A percentile compares a stretch with the other conserved stretches of the same genome.
These are phyloP conservation scores for Scaptomyza reducta DNA, from an alignment of 2,888 invertebrate genomes.

Conservation along the genomic window DNA sequence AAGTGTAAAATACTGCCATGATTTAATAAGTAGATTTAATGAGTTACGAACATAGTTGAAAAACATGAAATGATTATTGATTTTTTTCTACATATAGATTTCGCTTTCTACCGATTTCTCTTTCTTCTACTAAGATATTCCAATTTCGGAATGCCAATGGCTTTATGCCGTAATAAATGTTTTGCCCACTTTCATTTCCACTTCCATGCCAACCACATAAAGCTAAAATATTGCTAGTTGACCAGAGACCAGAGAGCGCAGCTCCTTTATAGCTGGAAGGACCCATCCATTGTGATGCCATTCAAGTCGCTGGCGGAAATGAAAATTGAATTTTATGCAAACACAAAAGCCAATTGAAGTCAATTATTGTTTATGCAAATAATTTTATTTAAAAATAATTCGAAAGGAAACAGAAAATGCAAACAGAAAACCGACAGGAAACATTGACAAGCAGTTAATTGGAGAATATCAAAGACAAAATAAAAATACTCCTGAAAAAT, in stretches of 20 bases:
- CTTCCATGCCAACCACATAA: no score
- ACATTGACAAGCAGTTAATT: neutral
- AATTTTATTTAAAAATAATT: constrained; percentile 78
- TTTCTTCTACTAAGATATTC: no score
- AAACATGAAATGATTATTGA: neutral
- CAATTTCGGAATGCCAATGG: no score
- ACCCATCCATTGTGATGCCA: constrained; percentile 46
- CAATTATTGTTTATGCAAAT: constrained; percentile 78
- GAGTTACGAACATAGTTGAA: neutral
- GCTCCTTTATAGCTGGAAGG: constrained; percentile 12
- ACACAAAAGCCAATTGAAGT: constrained; percentile 79
- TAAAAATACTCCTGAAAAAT: constrained; percentile 9
- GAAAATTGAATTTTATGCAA: constrained; percentile 77
- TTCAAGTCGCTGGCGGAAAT: constrained; percentile 62
- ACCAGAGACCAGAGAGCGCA: constrained; percentile 25
- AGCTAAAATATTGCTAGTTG: constrained; percentile 18
- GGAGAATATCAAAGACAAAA: constrained; percentile 5
- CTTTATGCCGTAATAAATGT: no score
- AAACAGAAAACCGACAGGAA: neutral
- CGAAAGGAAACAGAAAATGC: constrained; percentile 17
- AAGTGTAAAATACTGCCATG: constrained; percentile 41
- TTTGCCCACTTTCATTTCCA: no score
- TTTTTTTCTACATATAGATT: neutral
- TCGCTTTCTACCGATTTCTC: no score
- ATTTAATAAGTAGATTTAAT: constrained; percentile 24